A percentile compares a stretch with the other conserved stretches of the same genome.
These are phyloP conservation scores for Sweltsa coloradensis DNA, from an alignment of 1,140 invertebrate genomes.

Conservation along the genomic window DNA sequence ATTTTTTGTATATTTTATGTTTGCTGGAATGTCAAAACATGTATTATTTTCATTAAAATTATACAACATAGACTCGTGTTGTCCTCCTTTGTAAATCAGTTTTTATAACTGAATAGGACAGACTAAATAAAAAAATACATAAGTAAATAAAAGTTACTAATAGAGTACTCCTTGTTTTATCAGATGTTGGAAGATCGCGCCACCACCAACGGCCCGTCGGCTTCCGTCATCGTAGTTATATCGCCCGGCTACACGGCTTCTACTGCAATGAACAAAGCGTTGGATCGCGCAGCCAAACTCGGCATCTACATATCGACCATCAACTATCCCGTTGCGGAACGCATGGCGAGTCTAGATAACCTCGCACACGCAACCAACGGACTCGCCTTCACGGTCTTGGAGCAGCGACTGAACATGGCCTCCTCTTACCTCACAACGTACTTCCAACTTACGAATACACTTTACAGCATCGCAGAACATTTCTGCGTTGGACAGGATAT, in stretches of 20 bases:
- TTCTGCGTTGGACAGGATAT: constrained; percentile 36
- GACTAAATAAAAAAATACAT: background rate
- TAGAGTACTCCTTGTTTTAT: no score
- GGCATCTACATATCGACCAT: constrained; percentile 33
- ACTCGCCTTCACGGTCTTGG: constrained; percentile 33
- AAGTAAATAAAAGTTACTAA: background rate
- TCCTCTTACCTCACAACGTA: constrained; percentile 34
- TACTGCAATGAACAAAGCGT: constrained; percentile 17
- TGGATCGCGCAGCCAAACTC: constrained; percentile 24
- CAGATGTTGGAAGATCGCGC: constrained; percentile 35
- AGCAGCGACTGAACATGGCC: constrained; percentile 36
- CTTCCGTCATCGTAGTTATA: constrained; percentile 39
- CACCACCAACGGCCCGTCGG: constrained; percentile 29
- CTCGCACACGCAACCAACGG: constrained; percentile 33
- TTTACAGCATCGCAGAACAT: constrained; percentile 32
- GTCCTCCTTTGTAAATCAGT: no score
- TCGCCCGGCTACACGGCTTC: constrained; percentile 32
- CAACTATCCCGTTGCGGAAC: constrained; percentile 32
- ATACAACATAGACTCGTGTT: no score
- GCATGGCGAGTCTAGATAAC: constrained; percentile 28
- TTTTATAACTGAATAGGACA: no score
- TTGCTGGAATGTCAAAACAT: no score
- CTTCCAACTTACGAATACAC: constrained; percentile 36
- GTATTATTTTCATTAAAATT: background rate
- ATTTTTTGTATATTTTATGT: no score